Conservation (phyloP, 2,797 vertebrate species). For the Argentina silus region DNA sequence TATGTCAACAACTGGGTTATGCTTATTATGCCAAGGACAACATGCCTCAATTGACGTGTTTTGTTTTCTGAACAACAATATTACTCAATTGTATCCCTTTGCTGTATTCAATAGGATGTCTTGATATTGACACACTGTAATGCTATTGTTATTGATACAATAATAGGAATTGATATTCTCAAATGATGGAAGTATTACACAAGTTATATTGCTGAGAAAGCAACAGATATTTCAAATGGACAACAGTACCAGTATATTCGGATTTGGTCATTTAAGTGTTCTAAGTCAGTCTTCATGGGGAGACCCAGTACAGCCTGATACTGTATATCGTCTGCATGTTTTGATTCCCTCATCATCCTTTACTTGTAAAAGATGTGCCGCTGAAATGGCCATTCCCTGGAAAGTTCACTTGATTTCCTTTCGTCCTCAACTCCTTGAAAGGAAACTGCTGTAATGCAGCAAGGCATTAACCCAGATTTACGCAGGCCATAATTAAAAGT, state of each 20-base stretch:
- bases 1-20: conserved; percentile 64
- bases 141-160: no score
- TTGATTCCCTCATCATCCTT: neutral
- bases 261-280: no score
- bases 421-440: conserved; percentile 7
- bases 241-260: no score
- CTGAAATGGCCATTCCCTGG: conserved; percentile 1
- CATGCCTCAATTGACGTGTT: conserved; percentile 52
- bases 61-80: conserved; percentile 52
- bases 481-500: conserved; percentile 20
- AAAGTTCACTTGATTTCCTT: neutral
- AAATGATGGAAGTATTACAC: neutral
- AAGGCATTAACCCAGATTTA: conserved; percentile 26
- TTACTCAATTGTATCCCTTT: neutral
- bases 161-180: neutral
- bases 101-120: no score
- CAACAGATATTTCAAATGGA: neutral
- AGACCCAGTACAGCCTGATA: neutral
- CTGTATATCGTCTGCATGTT: neutral
- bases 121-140: no score
- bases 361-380: conserved; percentile 31
- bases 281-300: no score
- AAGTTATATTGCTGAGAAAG: neutral
- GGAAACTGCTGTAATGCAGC: conserved; percentile 18
- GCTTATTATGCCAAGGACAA: conserved; percentile 51